A percentile compares a stretch with the other conserved stretches of the same genome.
These are phyloP conservation scores for Solen grandis DNA, from an alignment of 1,140 invertebrate genomes.

Conservation along the genomic window DNA sequence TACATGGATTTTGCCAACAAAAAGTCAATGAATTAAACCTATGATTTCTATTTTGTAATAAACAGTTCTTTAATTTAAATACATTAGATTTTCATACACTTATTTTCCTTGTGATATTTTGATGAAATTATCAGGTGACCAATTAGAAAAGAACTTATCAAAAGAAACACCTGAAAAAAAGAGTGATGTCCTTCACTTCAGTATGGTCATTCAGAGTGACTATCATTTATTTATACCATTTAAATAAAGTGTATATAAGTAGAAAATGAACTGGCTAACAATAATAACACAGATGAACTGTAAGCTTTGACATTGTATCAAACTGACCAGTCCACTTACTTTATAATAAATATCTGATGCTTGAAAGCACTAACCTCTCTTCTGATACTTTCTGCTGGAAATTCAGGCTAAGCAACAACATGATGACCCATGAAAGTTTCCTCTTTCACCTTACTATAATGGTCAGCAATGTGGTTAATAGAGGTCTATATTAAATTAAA, in stretches of 20 bases:
- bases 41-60: no score
- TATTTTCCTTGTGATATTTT: no score
- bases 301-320: constrained; percentile 3
- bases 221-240: no score
- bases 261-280: background rate
- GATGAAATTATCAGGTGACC: no score
- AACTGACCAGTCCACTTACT: constrained; percentile 23
- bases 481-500: constrained; percentile 23
- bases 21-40: no score
- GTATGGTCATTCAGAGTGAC: no score
- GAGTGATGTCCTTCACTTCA: no score
- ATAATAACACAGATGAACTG: background rate
- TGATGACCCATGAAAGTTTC: constrained; percentile 36
- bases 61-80: no score
- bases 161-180: no score
- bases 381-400: constrained; percentile 29
- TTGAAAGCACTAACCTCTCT: constrained; percentile 27
- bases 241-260: background rate
- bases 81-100: no score
- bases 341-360: constrained; percentile 32
- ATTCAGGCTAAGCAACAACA: constrained; percentile 22
- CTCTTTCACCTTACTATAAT: constrained; percentile 18
- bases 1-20: no score
- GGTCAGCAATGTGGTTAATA: constrained; percentile 35
- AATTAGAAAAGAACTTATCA: no score